phyloP scores from a whole-genome alignment of 1,140 invertebrate species.

The Eurytemora carolleeae region DNA sequence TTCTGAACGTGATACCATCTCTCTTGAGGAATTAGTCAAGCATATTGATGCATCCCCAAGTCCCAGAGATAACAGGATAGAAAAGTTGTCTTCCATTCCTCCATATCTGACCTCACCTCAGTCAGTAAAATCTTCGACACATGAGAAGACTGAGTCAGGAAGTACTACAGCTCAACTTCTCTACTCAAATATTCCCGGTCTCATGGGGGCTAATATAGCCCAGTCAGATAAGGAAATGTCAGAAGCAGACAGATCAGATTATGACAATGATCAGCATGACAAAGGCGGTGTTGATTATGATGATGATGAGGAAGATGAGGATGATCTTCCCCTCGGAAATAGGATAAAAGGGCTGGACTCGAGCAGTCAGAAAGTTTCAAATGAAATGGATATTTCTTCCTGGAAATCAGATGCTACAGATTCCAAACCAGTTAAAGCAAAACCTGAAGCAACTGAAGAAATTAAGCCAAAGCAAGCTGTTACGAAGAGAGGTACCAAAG shows the following conservation, averaged over 20 bases:
- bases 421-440: too few relatives aligned
- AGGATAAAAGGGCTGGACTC: not conserved
- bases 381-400: not conserved
- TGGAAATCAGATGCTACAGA: not conserved
- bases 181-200: not conserved
- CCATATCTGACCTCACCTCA: too few relatives aligned
- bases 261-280: slow-evolving; percentile 2
- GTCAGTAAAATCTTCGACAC: not conserved
- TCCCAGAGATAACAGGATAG: not conserved
- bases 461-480: not conserved
- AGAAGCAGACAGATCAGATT: slow-evolving; percentile 4
- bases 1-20: not conserved
- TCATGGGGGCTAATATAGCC: not conserved
- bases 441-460: not conserved
- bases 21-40: not conserved
- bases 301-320: slow-evolving; percentile 7
- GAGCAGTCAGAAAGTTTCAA: not conserved
- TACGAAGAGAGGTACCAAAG: not conserved
- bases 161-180: not conserved
- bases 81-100: not conserved
- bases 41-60: not conserved
- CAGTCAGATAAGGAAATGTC: slow-evolving; percentile 1
- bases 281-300: slow-evolving; percentile 13
- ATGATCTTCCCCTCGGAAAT: not conserved
- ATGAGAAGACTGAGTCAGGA: not conserved